Conservation (phyloP, 1,140 invertebrate genomes). For the Temnothorax curvispinosus region DNA sequence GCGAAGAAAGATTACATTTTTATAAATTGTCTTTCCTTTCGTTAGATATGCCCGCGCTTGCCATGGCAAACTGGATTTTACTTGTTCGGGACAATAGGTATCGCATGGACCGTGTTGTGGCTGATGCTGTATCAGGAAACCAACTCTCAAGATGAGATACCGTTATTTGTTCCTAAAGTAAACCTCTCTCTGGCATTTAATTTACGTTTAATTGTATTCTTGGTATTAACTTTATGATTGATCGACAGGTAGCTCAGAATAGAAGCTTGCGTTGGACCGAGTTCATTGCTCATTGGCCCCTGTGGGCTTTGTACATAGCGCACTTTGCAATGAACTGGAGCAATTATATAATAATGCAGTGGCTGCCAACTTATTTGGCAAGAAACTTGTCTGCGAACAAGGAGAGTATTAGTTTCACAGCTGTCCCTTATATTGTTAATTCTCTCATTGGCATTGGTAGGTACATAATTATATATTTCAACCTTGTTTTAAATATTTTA, state of each 20-base stretch:
- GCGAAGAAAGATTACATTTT: background rate
- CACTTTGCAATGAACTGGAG: constrained; percentile 95
- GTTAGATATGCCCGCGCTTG: constrained; percentile 88
- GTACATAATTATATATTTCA: constrained; percentile 62
- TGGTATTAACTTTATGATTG: background rate
- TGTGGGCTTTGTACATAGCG: constrained; percentile 93
- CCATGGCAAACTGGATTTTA: constrained; percentile 91
- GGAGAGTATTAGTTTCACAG: constrained; percentile 91
- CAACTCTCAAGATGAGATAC: constrained; percentile 88
- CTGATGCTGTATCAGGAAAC: constrained; percentile 88
- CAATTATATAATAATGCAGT: constrained; percentile 94
- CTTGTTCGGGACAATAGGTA: constrained; percentile 90
- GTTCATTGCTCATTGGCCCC: constrained; percentile 90
- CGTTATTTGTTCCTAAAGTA: constrained; percentile 89
- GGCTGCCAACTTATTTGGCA: constrained; percentile 92
- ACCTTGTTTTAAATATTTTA: background rate
- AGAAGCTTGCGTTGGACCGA: constrained; percentile 88
- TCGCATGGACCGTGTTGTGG: constrained; percentile 91
- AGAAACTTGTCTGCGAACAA: constrained; percentile 89
- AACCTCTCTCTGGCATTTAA: constrained; percentile 14
- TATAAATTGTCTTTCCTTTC: constrained; percentile 8
- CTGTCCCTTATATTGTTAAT: constrained; percentile 92
- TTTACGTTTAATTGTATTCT: background rate
- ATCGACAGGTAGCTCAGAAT: constrained; percentile 86
- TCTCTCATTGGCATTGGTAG: constrained; percentile 91